A percentile compares a stretch with the other conserved stretches of the same genome.
phyloP scores from a whole-genome alignment of 2,888 invertebrate species.

The Halictus quadricinctus region DNA sequence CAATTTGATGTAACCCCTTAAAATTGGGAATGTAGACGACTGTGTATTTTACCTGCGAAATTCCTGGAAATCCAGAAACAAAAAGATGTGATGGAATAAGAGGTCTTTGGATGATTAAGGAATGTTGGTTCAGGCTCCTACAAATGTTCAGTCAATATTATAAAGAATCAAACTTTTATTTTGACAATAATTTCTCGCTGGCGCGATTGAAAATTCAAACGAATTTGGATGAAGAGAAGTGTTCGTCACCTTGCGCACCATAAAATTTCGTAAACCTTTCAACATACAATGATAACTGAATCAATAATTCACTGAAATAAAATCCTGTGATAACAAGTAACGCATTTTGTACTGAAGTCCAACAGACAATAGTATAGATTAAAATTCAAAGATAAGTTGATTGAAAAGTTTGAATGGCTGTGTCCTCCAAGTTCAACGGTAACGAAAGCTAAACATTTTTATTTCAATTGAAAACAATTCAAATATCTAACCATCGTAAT shows the following conservation, averaged over 20 bases:
- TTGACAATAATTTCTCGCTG: slow-evolving; percentile 32
- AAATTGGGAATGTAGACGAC: too few relatives aligned
- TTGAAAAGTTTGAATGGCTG: not conserved
- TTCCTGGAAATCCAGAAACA: too few relatives aligned
- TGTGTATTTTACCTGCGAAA: too few relatives aligned
- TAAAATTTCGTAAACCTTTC: slow-evolving; percentile 36
- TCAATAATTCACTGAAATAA: slow-evolving; percentile 31
- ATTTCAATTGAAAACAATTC: not conserved
- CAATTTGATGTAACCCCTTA: too few relatives aligned
- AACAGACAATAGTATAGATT: not conserved
- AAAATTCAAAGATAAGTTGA: not conserved
- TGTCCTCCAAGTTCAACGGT: not conserved
- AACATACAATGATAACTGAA: slow-evolving; percentile 35
- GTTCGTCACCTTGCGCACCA: slow-evolving; percentile 21
- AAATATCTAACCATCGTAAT: not conserved
- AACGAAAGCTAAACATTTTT: not conserved
- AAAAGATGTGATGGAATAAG: not conserved
- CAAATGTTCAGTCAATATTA: not conserved
- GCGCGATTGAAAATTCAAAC: slow-evolving; percentile 36
- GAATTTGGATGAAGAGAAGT: slow-evolving; percentile 28
- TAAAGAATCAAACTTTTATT: slow-evolving; percentile 58
- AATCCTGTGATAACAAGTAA: slow-evolving; percentile 26
- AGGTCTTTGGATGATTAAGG: not conserved
- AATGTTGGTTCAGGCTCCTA: not conserved
- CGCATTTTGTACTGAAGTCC: not conserved